Percentiles rank a stretch among this genome's conserved stretches.
These are phyloP conservation scores for Lithophane socia DNA, from an alignment of 2,888 invertebrate genomes.

Conservation along the genomic window DNA sequence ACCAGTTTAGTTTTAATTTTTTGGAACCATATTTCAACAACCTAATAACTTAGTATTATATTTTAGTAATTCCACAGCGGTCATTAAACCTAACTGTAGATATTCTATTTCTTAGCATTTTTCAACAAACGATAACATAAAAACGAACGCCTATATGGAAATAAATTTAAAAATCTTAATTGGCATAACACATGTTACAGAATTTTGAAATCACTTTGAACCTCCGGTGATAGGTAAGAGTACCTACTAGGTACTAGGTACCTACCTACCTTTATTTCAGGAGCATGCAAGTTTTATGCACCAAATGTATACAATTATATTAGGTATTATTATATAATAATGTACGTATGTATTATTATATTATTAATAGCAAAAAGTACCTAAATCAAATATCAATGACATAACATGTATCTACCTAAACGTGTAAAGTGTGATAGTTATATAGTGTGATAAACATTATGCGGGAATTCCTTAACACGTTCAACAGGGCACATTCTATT, in stretches of 20 bases:
- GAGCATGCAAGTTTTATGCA: not conserved
- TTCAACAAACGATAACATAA: constrained; percentile 1
- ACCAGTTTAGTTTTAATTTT: not conserved
- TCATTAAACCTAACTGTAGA: constrained; percentile 31
- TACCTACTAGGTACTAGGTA: not conserved
- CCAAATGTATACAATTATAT: not conserved
- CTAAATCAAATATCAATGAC: not conserved
- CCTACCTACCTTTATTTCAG: not conserved
- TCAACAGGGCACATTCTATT: constrained; percentile 18
- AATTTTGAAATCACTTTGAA: not conserved
- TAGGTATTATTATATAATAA: too few species aligned
- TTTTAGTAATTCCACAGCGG: constrained; percentile 15
- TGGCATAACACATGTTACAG: not conserved
- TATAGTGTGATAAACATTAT: constrained; percentile 24
- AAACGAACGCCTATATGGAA: constrained; percentile 1
- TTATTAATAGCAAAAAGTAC: not conserved
- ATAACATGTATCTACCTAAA: constrained; percentile 1
- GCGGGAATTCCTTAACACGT: constrained; percentile 43
- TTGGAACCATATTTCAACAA: not conserved
- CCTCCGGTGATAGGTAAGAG: not conserved
- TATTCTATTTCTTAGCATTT: constrained; percentile 2
- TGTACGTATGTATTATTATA: too few species aligned
- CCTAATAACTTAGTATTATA: not conserved
- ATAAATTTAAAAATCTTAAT: not conserved
- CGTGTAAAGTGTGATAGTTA: not conserved